Evolutionary conservation across 2,113 vertebrate species (phyloP), one percentile per base, ranked within the genome.

Genomic region (Numenius arquata): DNA sequence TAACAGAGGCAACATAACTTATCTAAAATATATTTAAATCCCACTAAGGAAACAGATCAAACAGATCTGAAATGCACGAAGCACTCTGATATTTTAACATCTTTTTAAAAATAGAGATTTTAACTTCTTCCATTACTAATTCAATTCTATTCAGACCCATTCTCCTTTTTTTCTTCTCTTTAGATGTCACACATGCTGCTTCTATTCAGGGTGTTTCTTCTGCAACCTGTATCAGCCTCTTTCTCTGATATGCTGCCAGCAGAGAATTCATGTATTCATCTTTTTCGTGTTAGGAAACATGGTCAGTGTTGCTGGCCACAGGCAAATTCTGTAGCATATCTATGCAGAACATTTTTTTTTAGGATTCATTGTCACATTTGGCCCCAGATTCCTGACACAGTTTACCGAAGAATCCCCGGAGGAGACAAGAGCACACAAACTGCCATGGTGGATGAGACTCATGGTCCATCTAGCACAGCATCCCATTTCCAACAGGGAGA

Each of bases 401-500:
- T 48, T 66, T 85, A 66, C 48, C 73, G 67, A 65, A 88, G 25
- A 58, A 76, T 91, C 62, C 38, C 78, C 50, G 62, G 38, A 95
- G 71, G 20, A 47, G 53, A 75, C 6, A 82, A 11, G 38, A 84
- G 21, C 26, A 70, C 48, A 80, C 40, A 73, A 88, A 8, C 41
- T 80, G 71, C 45, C 47, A 3, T 27, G 18, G 32, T 72, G 40
- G 34, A 90, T 90, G 34, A 94, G 36, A 50, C 15, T 40, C 43
- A 76, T 50, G 62, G 62, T 85, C 75, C 82, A 90, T 50, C 88
- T 93, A 93, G 71, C 85, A 95, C 82, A 91, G 68, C 63, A 95
- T 66, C 47, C 41, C 74, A 16, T 79, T 78, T 67, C 41, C 66
- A 81, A 52, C 32, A 93, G 71, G 59, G n/a, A 70, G 89, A 83